These are phyloP conservation scores for Euphonia xanthogaster DNA, from an alignment of 2,797 vertebrate species.

Conservation along the genomic window DNA sequence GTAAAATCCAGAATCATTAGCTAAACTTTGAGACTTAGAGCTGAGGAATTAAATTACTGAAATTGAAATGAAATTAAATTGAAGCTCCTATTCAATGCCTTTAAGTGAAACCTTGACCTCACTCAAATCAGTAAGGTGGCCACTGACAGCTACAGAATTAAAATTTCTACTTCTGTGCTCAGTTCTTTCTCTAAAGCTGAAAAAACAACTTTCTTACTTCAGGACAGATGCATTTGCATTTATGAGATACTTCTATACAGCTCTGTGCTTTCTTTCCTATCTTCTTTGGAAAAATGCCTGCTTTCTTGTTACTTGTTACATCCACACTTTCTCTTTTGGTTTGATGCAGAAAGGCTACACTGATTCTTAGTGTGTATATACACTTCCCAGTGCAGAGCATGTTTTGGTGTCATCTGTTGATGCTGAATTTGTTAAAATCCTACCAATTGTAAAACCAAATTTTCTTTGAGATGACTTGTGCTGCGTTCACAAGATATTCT, in stretches of 20 bases:
- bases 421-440: background rate
- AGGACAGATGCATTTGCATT: background rate
- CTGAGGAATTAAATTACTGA: conserved; percentile 1
- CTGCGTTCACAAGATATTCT: background rate
- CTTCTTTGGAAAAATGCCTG: background rate
- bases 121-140: background rate
- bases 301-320: background rate
- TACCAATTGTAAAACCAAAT: background rate
- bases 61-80: background rate
- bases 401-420: background rate
- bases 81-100: background rate
- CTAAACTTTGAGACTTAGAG: background rate
- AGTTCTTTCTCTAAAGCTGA: background rate
- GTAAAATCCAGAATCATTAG: background rate
- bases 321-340: background rate
- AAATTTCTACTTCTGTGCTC: background rate
- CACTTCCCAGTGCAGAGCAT: background rate
- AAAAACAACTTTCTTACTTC: background rate
- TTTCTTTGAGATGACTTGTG: background rate
- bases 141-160: background rate
- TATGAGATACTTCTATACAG: background rate
- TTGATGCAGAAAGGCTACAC: background rate
- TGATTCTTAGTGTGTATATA: background rate
- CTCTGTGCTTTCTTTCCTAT: background rate
- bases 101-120: background rate